phyloP scores from a whole-genome alignment of 2,797 vertebrate species.

The Remorina albescens region DNA sequence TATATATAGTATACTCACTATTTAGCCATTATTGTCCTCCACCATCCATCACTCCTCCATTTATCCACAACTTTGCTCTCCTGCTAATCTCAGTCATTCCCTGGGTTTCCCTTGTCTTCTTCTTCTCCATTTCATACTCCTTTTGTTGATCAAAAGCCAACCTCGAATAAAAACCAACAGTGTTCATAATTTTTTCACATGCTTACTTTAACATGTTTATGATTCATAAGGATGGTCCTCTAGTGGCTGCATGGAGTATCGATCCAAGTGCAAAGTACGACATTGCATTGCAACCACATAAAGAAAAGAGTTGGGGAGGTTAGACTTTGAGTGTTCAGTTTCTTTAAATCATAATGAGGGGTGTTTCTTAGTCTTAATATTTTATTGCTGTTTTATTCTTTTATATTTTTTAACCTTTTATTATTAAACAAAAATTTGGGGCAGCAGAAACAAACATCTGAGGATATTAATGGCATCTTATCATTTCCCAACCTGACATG shows the following conservation, averaged over 20 bases:
- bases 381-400: neutral
- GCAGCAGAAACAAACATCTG: neutral
- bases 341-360: neutral
- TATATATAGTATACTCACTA: conserved; percentile 24
- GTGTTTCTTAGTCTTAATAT: neutral
- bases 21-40: conserved; percentile 33
- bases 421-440: neutral
- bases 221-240: neutral
- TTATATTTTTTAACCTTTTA: neutral
- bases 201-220: neutral
- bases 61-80: neutral
- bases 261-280: neutral
- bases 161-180: neutral
- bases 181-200: neutral
- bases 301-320: neutral
- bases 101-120: neutral
- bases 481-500: neutral
- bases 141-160: neutral
- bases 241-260: neutral
- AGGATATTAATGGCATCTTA: neutral
- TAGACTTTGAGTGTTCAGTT: neutral
- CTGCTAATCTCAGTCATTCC: neutral
- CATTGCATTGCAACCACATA: neutral
- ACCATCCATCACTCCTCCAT: neutral
- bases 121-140: neutral